phyloP scores from a whole-genome alignment of 2,888 invertebrate species.

The Branchinecta sandiegonensis region DNA sequence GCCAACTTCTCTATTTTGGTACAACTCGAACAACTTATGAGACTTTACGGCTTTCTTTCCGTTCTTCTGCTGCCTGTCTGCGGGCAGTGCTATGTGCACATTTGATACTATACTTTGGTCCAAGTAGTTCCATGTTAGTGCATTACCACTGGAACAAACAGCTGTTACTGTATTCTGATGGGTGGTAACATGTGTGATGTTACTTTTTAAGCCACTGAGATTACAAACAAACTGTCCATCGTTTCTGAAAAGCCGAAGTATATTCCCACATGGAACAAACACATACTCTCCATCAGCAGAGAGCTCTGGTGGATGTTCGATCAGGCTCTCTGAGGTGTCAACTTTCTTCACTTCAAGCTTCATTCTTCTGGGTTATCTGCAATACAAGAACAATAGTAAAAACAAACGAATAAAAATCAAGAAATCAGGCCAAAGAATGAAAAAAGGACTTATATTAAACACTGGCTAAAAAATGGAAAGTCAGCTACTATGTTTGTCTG shows the following conservation, averaged over 20 bases:
- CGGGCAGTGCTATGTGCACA: neutral
- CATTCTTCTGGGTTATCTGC: neutral
- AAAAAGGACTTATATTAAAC: too few species aligned
- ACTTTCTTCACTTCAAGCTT: conserved; percentile 12
- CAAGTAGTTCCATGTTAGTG: neutral
- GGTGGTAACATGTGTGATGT: neutral
- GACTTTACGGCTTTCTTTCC: neutral
- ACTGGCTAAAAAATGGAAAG: too few species aligned
- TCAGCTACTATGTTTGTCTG: too few species aligned
- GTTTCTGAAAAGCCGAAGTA: neutral
- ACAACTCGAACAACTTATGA: neutral
- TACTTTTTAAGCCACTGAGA: neutral
- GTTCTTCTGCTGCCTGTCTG: neutral
- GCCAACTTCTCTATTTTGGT: conserved; percentile 3
- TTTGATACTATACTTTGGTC: conserved; percentile 4
- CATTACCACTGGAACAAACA: neutral
- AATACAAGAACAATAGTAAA: neutral
- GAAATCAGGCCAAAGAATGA: too few species aligned
- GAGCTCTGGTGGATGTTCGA: neutral
- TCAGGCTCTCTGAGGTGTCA: conserved; percentile 5
- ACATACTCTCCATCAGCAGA: conserved; percentile 5
- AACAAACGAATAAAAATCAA: too few species aligned
- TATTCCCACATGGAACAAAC: neutral
- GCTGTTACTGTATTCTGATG: neutral
- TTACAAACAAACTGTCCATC: conserved; percentile 10